Evolutionary conservation across 2,888 invertebrate species (phyloP).

Genomic region (Luperina nickerlii): DNA sequence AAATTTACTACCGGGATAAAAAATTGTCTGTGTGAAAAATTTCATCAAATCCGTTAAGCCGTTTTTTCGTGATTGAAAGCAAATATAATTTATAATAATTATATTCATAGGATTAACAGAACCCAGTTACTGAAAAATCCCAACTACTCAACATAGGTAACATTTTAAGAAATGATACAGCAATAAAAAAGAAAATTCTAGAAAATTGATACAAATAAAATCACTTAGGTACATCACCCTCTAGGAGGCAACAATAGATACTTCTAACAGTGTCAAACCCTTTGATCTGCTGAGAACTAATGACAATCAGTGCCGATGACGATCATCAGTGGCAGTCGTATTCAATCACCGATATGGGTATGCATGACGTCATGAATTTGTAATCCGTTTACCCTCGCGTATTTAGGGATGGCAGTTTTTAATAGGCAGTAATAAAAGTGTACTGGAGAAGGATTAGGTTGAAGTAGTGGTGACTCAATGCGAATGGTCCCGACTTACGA

Average conservation of each 20-base stretch:
- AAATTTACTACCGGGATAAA: too few relatives aligned
- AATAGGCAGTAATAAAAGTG: background rate
- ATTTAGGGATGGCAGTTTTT: conserved; percentile 41
- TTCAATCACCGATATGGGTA: conserved; percentile 66
- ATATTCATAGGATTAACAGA: too few relatives aligned
- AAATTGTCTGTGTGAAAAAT: too few relatives aligned
- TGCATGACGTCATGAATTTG: conserved; percentile 63
- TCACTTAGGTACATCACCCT: background rate
- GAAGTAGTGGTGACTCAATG: too few relatives aligned
- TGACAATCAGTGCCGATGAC: conserved; percentile 68
- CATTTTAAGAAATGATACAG: background rate
- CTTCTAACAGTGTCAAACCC: conserved; percentile 51
- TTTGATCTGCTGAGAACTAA: conserved; percentile 80
- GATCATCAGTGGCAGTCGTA: conserved; percentile 65
- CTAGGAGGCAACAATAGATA: conserved; percentile 29
- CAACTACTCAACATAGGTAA: background rate
- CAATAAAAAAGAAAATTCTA: background rate
- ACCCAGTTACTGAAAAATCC: background rate
- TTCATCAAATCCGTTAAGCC: too few relatives aligned
- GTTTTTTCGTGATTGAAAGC: too few relatives aligned
- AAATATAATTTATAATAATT: too few relatives aligned
- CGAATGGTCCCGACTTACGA: too few relatives aligned
- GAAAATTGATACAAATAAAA: too few relatives aligned
- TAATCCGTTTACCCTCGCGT: conserved; percentile 36
- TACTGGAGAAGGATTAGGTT: background rate